Evolutionary conservation across 2,797 vertebrate species (phyloP).

Genomic region (Cyclura pinguis): DNA sequence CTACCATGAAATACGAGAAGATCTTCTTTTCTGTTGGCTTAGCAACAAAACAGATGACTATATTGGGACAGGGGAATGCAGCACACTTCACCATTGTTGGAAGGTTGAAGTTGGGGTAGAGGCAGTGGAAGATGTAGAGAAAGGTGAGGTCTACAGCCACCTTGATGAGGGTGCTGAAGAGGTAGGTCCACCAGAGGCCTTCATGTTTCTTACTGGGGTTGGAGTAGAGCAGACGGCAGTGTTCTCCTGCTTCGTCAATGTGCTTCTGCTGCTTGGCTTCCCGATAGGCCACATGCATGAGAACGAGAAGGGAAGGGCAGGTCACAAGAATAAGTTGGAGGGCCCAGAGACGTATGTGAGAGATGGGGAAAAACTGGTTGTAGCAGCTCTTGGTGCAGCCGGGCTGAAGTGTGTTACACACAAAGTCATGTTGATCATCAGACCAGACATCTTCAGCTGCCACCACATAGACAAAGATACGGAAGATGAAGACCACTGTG

Average conservation of each 20-base stretch:
- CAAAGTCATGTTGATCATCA: constrained; percentile 93
- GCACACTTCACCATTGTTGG: constrained; percentile 88
- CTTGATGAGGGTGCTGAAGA: constrained; percentile 91
- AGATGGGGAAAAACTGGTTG: constrained; percentile 92
- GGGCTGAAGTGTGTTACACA: constrained; percentile 92
- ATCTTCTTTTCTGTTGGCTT: constrained; percentile 91
- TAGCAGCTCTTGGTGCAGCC: constrained; percentile 95
- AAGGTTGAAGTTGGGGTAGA: constrained; percentile 90
- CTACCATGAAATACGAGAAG: constrained; percentile 93
- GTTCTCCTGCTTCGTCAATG: constrained; percentile 74
- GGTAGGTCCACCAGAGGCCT: constrained; percentile 95
- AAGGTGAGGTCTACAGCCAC: constrained; percentile 86
- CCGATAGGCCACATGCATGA: constrained; percentile 92
- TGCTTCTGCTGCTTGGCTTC: constrained; percentile 86
- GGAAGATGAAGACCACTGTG: constrained; percentile 92
- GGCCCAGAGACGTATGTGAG: constrained; percentile 95
- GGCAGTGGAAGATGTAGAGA: constrained; percentile 87
- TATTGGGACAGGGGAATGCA: constrained; percentile 88
- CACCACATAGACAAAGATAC: constrained; percentile 93
- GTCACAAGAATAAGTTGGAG: constrained; percentile 96
- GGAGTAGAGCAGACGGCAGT: constrained; percentile 77
- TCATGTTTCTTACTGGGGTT: constrained; percentile 91
- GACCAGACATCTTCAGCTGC: constrained; percentile 92
- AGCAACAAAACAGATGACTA: constrained; percentile 90
- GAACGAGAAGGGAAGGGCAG: constrained; percentile 91